These are phyloP conservation scores for Philereme vetulata DNA, from an alignment of 2,888 invertebrate species.

Conservation along the genomic window DNA sequence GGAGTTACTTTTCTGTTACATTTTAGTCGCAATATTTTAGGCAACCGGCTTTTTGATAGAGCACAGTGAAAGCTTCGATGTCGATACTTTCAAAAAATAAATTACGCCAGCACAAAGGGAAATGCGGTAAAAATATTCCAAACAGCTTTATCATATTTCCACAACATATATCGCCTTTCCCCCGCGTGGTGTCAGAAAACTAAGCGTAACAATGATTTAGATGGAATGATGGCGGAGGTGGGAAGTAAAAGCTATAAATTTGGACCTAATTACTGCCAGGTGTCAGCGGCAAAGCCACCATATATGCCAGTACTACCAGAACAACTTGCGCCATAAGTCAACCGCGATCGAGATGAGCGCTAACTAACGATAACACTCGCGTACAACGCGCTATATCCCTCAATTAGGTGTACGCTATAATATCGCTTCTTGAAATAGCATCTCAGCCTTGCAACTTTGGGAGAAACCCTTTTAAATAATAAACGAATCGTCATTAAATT, in stretches of 20 bases:
- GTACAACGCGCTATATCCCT: conserved; percentile 35
- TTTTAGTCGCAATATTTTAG: conserved; percentile 64
- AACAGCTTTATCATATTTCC: conserved; percentile 47
- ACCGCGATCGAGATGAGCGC: conserved; percentile 62
- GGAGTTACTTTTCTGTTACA: conserved; percentile 70
- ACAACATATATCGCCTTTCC: conserved; percentile 46
- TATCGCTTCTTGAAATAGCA: conserved; percentile 8
- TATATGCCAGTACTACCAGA: conserved; percentile 46
- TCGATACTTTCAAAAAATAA: conserved; percentile 43
- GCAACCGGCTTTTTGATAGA: conserved; percentile 39
- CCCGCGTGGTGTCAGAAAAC: conserved; percentile 49
- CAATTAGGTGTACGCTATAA: conserved; percentile 13
- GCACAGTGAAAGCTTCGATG: conserved; percentile 34
- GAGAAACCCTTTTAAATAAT: conserved; percentile 29
- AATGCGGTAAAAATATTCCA: conserved; percentile 40
- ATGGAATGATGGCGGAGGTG: conserved; percentile 57
- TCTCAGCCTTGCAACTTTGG: conserved; percentile 3
- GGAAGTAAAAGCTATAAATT: conserved; percentile 70
- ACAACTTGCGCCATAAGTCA: conserved; percentile 73
- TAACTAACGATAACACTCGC: conserved; percentile 48
- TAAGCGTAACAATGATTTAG: conserved; percentile 57
- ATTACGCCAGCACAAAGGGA: conserved; percentile 34
- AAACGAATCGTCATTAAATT: conserved; percentile 43
- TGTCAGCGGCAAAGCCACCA: conserved; percentile 70
- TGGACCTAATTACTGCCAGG: conserved; percentile 74